Percentiles rank a stretch among this genome's conserved stretches.
Evolutionary conservation across 2,888 invertebrate species (phyloP).

Genomic region (Clanis bilineata): DNA sequence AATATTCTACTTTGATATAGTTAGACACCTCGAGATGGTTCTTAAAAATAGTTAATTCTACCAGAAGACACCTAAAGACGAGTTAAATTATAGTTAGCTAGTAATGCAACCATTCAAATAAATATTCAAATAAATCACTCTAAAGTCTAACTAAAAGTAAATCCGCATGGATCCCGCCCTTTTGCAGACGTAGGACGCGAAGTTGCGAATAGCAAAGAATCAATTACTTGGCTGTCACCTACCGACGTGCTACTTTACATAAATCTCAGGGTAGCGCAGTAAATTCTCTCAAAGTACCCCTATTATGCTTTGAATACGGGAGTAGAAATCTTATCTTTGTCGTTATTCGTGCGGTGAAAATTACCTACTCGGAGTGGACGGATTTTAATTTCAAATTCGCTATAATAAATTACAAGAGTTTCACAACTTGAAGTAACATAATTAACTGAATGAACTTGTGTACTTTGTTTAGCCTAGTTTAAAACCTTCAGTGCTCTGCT

Average conservation of each 20-base stretch:
- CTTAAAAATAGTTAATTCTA: too few species aligned
- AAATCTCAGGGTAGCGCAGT: constrained; percentile 46
- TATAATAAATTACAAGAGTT: constrained; percentile 15
- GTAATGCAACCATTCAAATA: neutral
- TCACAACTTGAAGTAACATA: constrained; percentile 7
- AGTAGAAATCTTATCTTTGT: constrained; percentile 29
- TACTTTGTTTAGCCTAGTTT: constrained; percentile 6
- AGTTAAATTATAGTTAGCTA: neutral
- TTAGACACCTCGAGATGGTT: too few species aligned
- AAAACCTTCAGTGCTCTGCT: neutral
- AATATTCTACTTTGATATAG: too few species aligned
- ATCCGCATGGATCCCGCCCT: neutral
- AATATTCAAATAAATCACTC: neutral
- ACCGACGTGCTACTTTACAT: constrained; percentile 39
- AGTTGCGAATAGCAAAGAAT: constrained; percentile 37
- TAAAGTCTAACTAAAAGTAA: neutral
- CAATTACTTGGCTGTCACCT: constrained; percentile 50
- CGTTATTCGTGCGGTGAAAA: constrained; percentile 23
- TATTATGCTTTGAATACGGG: constrained; percentile 29
- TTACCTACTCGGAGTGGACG: constrained; percentile 10
- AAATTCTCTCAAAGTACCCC: constrained; percentile 41
- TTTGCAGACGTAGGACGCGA: constrained; percentile 1
- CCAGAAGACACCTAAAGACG: too few species aligned
- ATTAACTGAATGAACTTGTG: constrained; percentile 7
- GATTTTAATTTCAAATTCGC: constrained; percentile 20